Evolutionary conservation across 1,140 invertebrate species (phyloP).

Genomic region (Carposina sasakii): DNA sequence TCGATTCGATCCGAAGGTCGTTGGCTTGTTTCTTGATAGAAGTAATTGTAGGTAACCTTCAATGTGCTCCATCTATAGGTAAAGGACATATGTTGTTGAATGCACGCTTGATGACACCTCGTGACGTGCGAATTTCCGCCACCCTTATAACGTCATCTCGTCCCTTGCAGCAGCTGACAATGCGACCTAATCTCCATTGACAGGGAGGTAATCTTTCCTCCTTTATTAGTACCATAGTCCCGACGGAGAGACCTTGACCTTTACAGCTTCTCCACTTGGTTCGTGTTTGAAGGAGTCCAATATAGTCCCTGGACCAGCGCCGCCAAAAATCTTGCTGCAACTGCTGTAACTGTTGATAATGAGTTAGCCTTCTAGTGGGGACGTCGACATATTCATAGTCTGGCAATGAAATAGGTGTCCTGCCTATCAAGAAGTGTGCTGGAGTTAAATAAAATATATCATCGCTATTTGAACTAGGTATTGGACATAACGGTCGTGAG

Average conservation of each 20-base stretch:
- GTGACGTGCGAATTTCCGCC: background rate
- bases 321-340: background rate
- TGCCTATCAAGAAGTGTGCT: slow-evolving; percentile 2
- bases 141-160: background rate
- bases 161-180: background rate
- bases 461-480: background rate
- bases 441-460: background rate
- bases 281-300: background rate
- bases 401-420: background rate
- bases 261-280: slow-evolving; percentile 1
- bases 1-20: too few species aligned
- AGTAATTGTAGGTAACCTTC: too few species aligned
- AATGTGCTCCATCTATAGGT: too few species aligned
- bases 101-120: background rate
- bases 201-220: background rate
- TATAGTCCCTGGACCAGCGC: background rate
- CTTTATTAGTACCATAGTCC: background rate
- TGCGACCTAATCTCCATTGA: background rate
- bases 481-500: background rate
- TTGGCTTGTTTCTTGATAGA: too few species aligned
- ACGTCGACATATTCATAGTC: background rate
- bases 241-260: background rate
- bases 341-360: slow-evolving; percentile 1
- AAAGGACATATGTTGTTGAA: background rate
- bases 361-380: background rate